Evolutionary conservation across 2,888 invertebrate genomes (phyloP), one percentile per base, ranked within the genome.

Genomic region (Melikaiella ostensackeni): DNA sequence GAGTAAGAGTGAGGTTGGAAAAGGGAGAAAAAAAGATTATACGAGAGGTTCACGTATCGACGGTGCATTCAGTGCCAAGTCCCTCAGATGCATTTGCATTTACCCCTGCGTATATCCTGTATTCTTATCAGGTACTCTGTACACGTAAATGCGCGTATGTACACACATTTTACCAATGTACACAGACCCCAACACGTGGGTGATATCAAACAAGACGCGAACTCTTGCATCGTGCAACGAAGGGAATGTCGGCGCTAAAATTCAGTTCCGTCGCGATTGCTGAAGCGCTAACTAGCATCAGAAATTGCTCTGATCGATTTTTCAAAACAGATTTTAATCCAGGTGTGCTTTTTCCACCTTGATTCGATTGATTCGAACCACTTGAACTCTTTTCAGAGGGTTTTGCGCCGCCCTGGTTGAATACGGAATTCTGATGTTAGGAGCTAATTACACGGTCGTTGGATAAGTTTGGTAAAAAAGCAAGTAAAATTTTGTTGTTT

Each of bases 51-150:
- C 64, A 64, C 64, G 64, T 64, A 64, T 64, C 64, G 35, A 64
- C 35, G 35, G n/a, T 38, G 64, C 35, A 64, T 38, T 64, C 38
- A 64, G 64, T 64, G 64, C 64, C 64, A 64, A 64, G 64, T 64
- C 64, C 35, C 38, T 38, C 64, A 24, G 38, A 21, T 38, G 38
- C 64, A 64, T 64, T 64, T 64, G 64, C 64, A 64, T 64, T 11
- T 64, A n/a, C 64, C 64, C 35, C 38, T 62, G 62, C 38, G 64
- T 21, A 64, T 64, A 64, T 64, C 64, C 63, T 35, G 19, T 63
- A 63, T 63, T 63, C 35, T 35, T 38, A 35, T 64, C 35, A 38
- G 64, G 38, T 64, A 64, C 24, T 64, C 64, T 2, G 35, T 64
- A 13, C 35, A 64, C 38, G 35, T 35, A 64, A n/a, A 63, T 64